These are phyloP conservation scores for Ochlodes sylvanus DNA, from an alignment of 2,888 invertebrate genomes.

Conservation along the genomic window DNA sequence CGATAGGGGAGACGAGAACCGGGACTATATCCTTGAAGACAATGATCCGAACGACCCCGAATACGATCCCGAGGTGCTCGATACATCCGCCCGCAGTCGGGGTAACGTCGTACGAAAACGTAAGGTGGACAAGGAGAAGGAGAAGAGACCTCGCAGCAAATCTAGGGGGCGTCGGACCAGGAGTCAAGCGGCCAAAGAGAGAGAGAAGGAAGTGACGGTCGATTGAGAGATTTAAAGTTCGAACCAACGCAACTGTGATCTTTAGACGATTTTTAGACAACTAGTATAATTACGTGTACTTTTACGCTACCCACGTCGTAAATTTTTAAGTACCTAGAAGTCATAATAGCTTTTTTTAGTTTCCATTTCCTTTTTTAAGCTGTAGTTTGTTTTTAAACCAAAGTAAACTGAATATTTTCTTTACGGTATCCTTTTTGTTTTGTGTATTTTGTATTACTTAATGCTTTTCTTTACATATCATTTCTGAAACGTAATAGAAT, in stretches of 20 bases:
- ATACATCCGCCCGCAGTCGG: slow-evolving; percentile 68
- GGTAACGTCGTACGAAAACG: slow-evolving; percentile 72
- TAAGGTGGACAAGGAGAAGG: slow-evolving; percentile 64
- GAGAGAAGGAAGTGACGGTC: slow-evolving; percentile 61
- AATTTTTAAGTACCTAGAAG: slow-evolving; percentile 17
- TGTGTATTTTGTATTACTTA: background rate
- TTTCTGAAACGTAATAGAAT: slow-evolving; percentile 1
- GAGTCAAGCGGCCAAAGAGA: slow-evolving; percentile 68
- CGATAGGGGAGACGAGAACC: slow-evolving; percentile 53
- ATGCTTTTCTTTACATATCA: slow-evolving; percentile 1
- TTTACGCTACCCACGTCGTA: slow-evolving; percentile 20
- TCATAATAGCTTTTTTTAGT: slow-evolving; percentile 17
- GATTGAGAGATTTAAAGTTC: slow-evolving; percentile 55
- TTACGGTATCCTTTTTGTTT: background rate
- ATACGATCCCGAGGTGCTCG: slow-evolving; percentile 57
- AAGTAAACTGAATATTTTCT: slow-evolving; percentile 19
- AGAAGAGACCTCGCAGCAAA: slow-evolving; percentile 66
- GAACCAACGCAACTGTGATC: slow-evolving; percentile 69
- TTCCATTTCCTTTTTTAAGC: slow-evolving; percentile 20
- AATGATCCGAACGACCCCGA: slow-evolving; percentile 65
- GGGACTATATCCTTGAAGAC: slow-evolving; percentile 57
- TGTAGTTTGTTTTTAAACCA: slow-evolving; percentile 26
- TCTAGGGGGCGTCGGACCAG: slow-evolving; percentile 75
- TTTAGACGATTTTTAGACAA: slow-evolving; percentile 59
- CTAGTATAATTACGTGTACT: slow-evolving; percentile 49